These are phyloP conservation scores for Plectrocnemia conspersa DNA, from an alignment of 1,140 invertebrate species.

Conservation along the genomic window DNA sequence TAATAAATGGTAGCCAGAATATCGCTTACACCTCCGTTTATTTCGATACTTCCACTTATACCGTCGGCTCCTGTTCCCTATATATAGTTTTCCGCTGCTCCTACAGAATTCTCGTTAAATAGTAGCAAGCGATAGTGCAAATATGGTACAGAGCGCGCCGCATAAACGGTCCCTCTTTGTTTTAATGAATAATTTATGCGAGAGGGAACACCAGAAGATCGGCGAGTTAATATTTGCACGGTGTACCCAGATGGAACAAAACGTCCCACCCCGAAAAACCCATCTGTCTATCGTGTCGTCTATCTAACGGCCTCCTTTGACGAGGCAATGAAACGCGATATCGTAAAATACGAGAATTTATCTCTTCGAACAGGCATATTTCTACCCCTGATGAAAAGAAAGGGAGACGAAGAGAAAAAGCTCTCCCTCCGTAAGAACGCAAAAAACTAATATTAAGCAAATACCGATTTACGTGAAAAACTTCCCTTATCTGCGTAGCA, in stretches of 20 bases:
- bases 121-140: conserved; percentile 4
- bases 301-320: conserved; percentile 14
- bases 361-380: conserved; percentile 5
- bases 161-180: background rate
- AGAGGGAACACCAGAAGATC: background rate
- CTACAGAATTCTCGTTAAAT: too few species aligned
- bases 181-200: conserved; percentile 14
- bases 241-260: conserved; percentile 7
- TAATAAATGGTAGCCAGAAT: too few species aligned
- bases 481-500: background rate
- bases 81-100: too few species aligned
- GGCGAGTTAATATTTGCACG: conserved; percentile 20
- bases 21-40: too few species aligned
- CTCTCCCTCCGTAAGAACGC: background rate
- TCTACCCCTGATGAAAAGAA: too few species aligned
- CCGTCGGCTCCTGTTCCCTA: too few species aligned
- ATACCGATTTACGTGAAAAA: background rate
- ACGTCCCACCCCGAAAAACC: background rate
- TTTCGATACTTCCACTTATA: too few species aligned
- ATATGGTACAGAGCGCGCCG: background rate
- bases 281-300: conserved; percentile 11
- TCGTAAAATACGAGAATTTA: conserved; percentile 23
- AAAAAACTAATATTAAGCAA: conserved; percentile 11
- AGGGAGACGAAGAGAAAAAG: too few species aligned
- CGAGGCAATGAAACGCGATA: conserved; percentile 23